Base-by-base conservation (phyloP, 2,888 invertebrate species). In the Branchipolynoe longqiensis region DNA sequence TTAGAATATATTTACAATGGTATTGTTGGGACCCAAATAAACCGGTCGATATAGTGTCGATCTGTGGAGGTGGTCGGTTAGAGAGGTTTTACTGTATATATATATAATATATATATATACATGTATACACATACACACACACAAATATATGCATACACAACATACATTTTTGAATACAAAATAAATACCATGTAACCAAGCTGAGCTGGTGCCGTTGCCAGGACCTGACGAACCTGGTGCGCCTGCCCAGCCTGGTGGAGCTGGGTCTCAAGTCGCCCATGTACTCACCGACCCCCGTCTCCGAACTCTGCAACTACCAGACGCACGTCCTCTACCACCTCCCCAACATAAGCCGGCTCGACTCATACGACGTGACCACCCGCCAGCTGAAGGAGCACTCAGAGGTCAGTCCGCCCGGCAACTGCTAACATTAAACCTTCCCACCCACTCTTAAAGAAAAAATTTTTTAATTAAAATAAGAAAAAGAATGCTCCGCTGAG, bases 251-350 rank as follows among this genome's bases (percentile, higher is more conserved):
- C 22, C 88, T 94, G 56, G 87, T 83, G 22, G 89, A 90, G 83
- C 84, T 94, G 78, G 91, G 91, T 59, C 87, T 94, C 74, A 93
- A 93, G 87, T 93, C 93, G 85, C 92, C 93, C 0, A 88, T 90
- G 85, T 93, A 92, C 85, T 85, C 89, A 0, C 90, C 92, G 0
- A 91, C 90, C 62, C 93, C 94, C 4, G 93, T 93, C 31, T 91
- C 92, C 73, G 89, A 90, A 62, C 89, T 93, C 87, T 93, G 92
- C 87, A 94, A 94, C 89, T 94, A 93, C 89, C 91, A 93, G 56
- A 92, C 93, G 0, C 93, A 93, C 88, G 89, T 93, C 12, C 88
- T 94, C 33, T 94, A 92, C 86, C 93, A 94, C 87, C 90, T 94
- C 25, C 93, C 93, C 3, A 86, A 89, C 28, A 90, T 94, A 28